Percentiles rank a stretch among this genome's conserved stretches.
Conservation (phyloP, 2,113 vertebrate species). For the Cavia aperea region DNA sequence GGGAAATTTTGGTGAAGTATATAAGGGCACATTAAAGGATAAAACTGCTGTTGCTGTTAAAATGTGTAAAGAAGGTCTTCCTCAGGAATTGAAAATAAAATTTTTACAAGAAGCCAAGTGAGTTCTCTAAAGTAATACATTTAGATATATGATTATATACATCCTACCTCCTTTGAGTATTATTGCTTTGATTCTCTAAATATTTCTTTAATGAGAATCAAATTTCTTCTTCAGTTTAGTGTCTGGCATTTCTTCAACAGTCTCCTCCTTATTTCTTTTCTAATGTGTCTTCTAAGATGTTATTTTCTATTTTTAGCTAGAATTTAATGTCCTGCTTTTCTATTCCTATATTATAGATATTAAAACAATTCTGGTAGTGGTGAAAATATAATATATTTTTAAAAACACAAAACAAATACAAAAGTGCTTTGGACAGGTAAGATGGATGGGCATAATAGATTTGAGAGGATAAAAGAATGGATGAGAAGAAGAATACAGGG, state of each 20-base stretch:
- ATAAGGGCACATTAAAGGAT: conserved; percentile 92
- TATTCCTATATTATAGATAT: neutral
- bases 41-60: conserved; percentile 93
- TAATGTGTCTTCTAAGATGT: neutral
- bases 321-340: neutral
- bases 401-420: neutral
- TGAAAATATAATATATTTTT: neutral
- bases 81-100: conserved; percentile 95
- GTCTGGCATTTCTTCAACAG: conserved; percentile 18
- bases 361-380: neutral
- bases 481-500: neutral
- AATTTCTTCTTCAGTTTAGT: neutral
- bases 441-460: neutral
- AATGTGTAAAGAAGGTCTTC: conserved; percentile 98
- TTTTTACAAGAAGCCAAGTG: conserved; percentile 97
- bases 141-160: neutral
- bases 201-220: conserved; percentile 28
- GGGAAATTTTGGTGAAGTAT: conserved; percentile 98
- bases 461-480: neutral
- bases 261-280: neutral
- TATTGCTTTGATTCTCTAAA: neutral
- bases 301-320: conserved; percentile 2
- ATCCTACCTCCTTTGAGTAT: neutral
- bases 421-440: neutral
- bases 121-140: conserved; percentile 56